A percentile compares a stretch with the other conserved stretches of the same genome.
Evolutionary conservation across 64 coral and sea anemone species (phyloP).

Genomic region (Porites australiensis): DNA sequence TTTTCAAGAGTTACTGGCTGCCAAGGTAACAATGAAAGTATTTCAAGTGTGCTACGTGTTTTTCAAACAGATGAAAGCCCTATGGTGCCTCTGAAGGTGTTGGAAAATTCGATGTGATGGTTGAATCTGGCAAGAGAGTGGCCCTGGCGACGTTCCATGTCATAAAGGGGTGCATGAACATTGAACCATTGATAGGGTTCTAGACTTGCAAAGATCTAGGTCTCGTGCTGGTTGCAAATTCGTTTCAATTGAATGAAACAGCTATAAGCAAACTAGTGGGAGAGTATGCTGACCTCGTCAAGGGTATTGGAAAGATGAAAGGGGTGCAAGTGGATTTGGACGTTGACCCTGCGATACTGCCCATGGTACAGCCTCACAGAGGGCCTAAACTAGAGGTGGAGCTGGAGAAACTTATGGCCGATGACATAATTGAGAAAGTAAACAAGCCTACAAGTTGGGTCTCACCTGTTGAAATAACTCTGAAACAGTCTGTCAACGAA

Average conservation of each 20-base stretch:
- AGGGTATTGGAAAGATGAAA: slow-evolving; percentile 27
- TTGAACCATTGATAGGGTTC: slow-evolving; percentile 13
- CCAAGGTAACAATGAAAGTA: not conserved
- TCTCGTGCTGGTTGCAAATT: not conserved
- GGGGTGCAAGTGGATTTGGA: slow-evolving; percentile 3
- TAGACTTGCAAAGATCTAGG: slow-evolving; percentile 1
- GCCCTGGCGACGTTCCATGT: slow-evolving; percentile 6
- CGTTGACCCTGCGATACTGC: not conserved
- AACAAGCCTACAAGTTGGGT: slow-evolving; percentile 3
- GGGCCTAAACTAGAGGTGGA: too few species aligned
- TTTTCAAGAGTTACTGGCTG: not conserved
- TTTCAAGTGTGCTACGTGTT: not conserved
- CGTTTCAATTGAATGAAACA: not conserved
- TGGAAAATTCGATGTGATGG: slow-evolving; percentile 33
- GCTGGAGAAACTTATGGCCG: too few species aligned
- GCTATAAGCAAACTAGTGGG: not conserved
- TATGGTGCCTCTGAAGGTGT: not conserved
- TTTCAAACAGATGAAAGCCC: slow-evolving; percentile 17
- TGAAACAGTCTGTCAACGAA: slow-evolving; percentile 24
- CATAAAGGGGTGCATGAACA: slow-evolving; percentile 23
- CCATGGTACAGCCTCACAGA: not conserved
- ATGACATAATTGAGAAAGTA: too few species aligned
- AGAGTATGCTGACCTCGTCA: not conserved
- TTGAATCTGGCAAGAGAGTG: slow-evolving; percentile 26
- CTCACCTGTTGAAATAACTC: not conserved